These are phyloP conservation scores for Euphonia xanthogaster DNA, from an alignment of 2,797 vertebrate genomes.

Conservation along the genomic window DNA sequence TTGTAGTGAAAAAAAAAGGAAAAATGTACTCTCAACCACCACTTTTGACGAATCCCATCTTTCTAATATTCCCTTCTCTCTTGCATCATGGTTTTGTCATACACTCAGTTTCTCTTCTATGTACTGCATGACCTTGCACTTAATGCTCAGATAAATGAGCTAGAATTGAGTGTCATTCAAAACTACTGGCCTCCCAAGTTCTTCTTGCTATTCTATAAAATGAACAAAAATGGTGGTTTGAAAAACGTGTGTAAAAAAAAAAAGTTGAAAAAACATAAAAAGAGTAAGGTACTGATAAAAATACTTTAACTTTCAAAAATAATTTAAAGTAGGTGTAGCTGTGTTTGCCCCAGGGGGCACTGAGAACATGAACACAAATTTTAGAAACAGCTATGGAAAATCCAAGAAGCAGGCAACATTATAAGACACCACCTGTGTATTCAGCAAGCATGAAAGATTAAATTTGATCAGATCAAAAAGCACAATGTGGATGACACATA, in stretches of 20 bases:
- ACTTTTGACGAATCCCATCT: neutral
- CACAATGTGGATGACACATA: neutral
- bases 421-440: constrained; percentile 23
- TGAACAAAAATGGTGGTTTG: neutral
- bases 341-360: neutral
- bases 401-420: neutral
- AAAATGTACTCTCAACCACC: neutral
- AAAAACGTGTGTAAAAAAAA: neutral
- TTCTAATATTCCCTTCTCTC: neutral
- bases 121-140: neutral
- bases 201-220: neutral
- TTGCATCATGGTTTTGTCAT: neutral
- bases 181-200: neutral
- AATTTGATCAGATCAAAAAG: constrained; percentile 32
- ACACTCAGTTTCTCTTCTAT: neutral
- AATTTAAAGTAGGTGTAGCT: neutral
- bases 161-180: neutral
- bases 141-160: neutral
- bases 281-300: neutral
- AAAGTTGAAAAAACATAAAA: neutral
- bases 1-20: neutral
- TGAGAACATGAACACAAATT: constrained; percentile 11
- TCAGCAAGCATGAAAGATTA: constrained; percentile 43
- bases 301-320: neutral
- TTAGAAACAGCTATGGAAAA: constrained; percentile 5